These are phyloP conservation scores for Uloborus plumipes DNA, from an alignment of 2,888 invertebrate genomes.

Conservation along the genomic window DNA sequence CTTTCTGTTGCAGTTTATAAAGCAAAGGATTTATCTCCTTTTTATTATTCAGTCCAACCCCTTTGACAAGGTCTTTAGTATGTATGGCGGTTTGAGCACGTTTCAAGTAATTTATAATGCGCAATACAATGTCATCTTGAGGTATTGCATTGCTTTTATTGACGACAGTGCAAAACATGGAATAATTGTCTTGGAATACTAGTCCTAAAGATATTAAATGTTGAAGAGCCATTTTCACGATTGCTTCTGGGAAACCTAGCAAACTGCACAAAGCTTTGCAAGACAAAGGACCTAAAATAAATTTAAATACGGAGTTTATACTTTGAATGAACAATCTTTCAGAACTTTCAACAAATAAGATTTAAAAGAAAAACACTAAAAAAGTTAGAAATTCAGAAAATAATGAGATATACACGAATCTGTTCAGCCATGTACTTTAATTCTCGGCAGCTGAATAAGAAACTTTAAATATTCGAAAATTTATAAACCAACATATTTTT, in stretches of 20 bases:
- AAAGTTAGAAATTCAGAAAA: too few relatives aligned
- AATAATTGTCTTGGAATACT: conserved; percentile 61
- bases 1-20: conserved; percentile 65
- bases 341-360: too few relatives aligned
- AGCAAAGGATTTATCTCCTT: conserved; percentile 65
- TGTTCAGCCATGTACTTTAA: too few relatives aligned
- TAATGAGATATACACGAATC: too few relatives aligned
- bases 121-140: conserved; percentile 58
- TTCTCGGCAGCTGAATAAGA: too few relatives aligned
- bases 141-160: conserved; percentile 57
- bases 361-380: too few relatives aligned
- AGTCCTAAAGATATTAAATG: conserved; percentile 57
- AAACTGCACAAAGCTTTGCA: conserved; percentile 58
- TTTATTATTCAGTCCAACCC: conserved; percentile 63
- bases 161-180: conserved; percentile 59
- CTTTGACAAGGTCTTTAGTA: conserved; percentile 60
- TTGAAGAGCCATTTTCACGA: conserved; percentile 53
- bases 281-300: conserved; percentile 51
- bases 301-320: too few relatives aligned
- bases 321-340: too few relatives aligned
- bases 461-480: too few relatives aligned
- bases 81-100: conserved; percentile 59
- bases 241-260: conserved; percentile 54
- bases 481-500: too few relatives aligned
- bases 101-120: conserved; percentile 62